Base-by-base conservation (phyloP, 92 coral and sea anemone species). In the Epizoanthus rinbou region DNA sequence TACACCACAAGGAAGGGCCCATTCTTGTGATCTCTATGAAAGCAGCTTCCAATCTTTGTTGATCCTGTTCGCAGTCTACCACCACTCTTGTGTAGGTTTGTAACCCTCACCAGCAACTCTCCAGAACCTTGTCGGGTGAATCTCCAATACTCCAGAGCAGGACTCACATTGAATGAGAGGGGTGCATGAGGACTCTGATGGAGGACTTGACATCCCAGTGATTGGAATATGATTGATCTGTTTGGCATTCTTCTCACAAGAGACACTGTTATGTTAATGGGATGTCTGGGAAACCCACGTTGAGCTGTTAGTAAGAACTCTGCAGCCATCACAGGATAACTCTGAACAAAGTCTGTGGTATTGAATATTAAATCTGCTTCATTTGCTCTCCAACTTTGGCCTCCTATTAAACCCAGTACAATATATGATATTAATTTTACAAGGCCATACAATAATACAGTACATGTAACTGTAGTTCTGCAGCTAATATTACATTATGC, bases 121-220 rank as follows among this genome's bases (percentile, higher is more conserved):
- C 82, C 70, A 3, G 24, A 57, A 19, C n/a, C 54, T 41, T 14
- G 5, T 14, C 19, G 82, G 17, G 18, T 1, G 23, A 54, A 3
- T 21, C 25, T 78, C 82, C 71, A 62, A 22, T 62, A 14, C 11
- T 22, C 66, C 23, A 78, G 57, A 10, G 58, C 71, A 21, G 1
- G 6, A 21, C 7, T 78, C 8, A 43, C 70, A 78, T 62, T 28
- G 5, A 78, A 19, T 5, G 56, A 3, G 13, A 78, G 6, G 1
- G 5, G 60, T 8, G 11, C 47, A 4, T 16, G 24, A 4, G 35
- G 33, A 22, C 3, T 39, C 5, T 19, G 18, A 28, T 67, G 73
- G 50, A 78, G 7, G 22, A 78, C 65, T 43, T 78, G 65, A 59
- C 82, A 57, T 10, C 67, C 64, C 58, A 75, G 68, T 28, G 80